Evolutionary conservation across 2,113 vertebrate species (phyloP).

Genomic region (Lethenteron camtschaticum): DNA sequence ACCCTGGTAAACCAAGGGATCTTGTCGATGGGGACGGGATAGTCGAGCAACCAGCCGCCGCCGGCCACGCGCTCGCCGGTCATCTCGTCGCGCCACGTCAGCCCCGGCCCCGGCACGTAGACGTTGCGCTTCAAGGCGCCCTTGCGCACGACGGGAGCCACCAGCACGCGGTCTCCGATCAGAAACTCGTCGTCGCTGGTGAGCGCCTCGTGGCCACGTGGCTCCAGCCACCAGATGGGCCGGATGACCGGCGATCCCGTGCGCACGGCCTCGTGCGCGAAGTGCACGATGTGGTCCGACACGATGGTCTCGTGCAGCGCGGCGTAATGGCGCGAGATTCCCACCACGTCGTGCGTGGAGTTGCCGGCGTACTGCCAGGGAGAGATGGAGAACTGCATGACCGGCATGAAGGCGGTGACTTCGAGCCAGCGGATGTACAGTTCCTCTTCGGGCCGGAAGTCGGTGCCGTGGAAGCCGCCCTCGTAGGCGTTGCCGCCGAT

Average conservation of each 20-base stretch:
- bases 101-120: conserved; percentile 36
- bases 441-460: conserved; percentile 40
- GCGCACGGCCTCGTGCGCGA: conserved; percentile 64
- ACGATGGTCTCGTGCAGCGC: conserved; percentile 59
- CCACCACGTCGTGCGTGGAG: conserved; percentile 37
- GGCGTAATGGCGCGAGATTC: conserved; percentile 63
- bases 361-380: conserved; percentile 56
- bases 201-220: conserved; percentile 46
- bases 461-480: neutral
- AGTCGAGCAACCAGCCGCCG: too few relatives aligned
- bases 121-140: conserved; percentile 79
- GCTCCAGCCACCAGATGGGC: conserved; percentile 92
- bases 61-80: too few relatives aligned
- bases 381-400: conserved; percentile 87
- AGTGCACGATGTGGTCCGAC: conserved; percentile 56
- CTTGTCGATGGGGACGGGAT: too few relatives aligned
- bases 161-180: conserved; percentile 83
- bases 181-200: conserved; percentile 82
- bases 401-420: conserved; percentile 80
- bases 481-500: conserved; percentile 48
- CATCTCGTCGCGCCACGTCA: too few relatives aligned
- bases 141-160: conserved; percentile 70
- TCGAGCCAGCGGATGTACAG: conserved; percentile 92
- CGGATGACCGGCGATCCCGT: conserved; percentile 47
- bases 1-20: too few relatives aligned